Evolutionary conservation across 2,888 invertebrate species (phyloP), one percentile per base, ranked within the genome.

Genomic region (Apodemia hepburni): DNA sequence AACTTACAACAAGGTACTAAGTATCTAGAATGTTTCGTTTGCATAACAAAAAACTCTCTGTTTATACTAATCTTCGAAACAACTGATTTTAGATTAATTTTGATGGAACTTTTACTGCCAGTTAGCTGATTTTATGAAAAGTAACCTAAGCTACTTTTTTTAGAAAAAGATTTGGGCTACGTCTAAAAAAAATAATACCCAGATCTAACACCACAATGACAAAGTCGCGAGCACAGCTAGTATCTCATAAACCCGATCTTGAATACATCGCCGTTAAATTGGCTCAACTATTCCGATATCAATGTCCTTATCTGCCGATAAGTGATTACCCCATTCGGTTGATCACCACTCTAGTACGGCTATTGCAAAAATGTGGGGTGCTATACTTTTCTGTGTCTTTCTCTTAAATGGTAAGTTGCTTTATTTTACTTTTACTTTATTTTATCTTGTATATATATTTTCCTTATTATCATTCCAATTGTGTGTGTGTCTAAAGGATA

Each of bases 281-380:
- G 62, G 63, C 18, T 54, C 54, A 57, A 57, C 29, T 29, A 27
- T 57, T 57, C 29, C 54, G 54, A 57, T 57, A 57, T 57, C 54
- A 57, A 64, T 64, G 59, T 9, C 42, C 18, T 45, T 33, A 60
- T 60, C 60, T 59, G 29, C 33, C 29, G 65, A 65, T 65, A 65
- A 65, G 60, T 18, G 42, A 42, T 58, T 49, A 42, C 49, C 33
- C 60, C 38, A 62, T 54, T 65, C 60, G 58, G 38, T 62, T 60
- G 65, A 62, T 58, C 49, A 62, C 33, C 29, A 51, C 42, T 18
- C 47, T 17, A 45, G 60, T 60, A 38, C 58, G 15, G 15, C 22
- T 54, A 54, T 54, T 54, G 62, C 62, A 58, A 65, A 62, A 60
- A 65, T 62, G 65, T 65, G 65, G 65, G 27, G 62, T 27, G 29